phyloP scores from a whole-genome alignment of 2,888 invertebrate species.

The Tipula lateralis region DNA sequence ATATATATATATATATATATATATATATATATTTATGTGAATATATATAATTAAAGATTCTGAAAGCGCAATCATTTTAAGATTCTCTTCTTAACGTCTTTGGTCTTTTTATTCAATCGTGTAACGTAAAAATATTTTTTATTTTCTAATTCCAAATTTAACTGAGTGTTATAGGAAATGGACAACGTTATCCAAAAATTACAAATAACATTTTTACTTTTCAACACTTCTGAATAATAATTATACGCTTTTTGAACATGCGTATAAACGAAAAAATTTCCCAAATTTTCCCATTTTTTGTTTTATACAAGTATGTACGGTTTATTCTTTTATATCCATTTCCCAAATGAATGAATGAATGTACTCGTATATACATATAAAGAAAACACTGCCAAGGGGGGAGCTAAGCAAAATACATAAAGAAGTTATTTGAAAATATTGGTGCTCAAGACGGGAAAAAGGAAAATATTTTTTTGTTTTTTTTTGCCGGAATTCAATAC shows the following conservation, averaged over 20 bases:
- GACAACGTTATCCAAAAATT: background rate
- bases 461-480: background rate
- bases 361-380: too few species aligned
- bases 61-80: background rate
- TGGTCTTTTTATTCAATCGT: background rate
- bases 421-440: background rate
- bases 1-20: background rate
- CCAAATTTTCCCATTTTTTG: background rate
- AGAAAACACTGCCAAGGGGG: background rate
- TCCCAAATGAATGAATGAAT: background rate
- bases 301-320: background rate
- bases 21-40: too few species aligned
- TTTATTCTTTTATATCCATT: background rate
- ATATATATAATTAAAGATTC: background rate
- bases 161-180: background rate
- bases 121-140: background rate
- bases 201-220: background rate
- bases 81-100: background rate
- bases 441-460: background rate
- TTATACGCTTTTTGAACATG: slow-evolving; percentile 11
- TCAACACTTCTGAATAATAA: slow-evolving; percentile 13
- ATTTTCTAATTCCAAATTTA: background rate
- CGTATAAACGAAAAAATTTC: background rate
- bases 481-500: background rate
- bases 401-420: background rate